A percentile compares a stretch with the other conserved stretches of the same genome.
Evolutionary conservation across 2,888 invertebrate species (phyloP).

Genomic region (Cosmopolites sordidus): DNA sequence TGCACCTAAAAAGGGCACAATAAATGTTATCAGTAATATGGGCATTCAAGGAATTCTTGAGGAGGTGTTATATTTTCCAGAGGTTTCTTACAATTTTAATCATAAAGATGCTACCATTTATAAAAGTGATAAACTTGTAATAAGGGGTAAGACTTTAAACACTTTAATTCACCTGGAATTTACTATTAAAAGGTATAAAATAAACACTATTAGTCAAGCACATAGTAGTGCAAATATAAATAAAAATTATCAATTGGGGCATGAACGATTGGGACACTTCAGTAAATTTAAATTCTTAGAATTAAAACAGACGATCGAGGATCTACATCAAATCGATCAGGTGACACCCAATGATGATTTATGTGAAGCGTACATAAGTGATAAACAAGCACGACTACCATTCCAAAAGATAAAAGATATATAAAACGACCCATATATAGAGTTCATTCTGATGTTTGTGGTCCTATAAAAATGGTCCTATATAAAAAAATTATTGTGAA

Average conservation of each 20-base stretch:
- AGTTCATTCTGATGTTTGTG: conserved; percentile 11
- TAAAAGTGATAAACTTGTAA: conserved; percentile 8
- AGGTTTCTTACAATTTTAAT: conserved; percentile 12
- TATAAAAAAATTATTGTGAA: conserved; percentile 24
- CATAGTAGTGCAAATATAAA: too few species aligned
- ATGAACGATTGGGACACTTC: conserved; percentile 22
- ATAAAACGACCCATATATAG: conserved; percentile 8
- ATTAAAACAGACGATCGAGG: conserved; percentile 10
- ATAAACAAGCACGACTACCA: too few species aligned
- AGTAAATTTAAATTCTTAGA: conserved; percentile 16
- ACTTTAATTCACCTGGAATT: conserved; percentile 4
- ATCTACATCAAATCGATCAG: conserved; percentile 12
- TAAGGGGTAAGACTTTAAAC: conserved; percentile 8
- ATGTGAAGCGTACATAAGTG: conserved; percentile 22
- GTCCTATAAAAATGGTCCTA: too few species aligned
- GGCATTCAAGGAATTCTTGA: neutral
- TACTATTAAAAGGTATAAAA: neutral
- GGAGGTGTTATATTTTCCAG: neutral
- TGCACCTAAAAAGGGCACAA: conserved; percentile 34
- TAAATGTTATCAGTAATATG: conserved; percentile 28
- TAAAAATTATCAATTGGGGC: conserved; percentile 22
- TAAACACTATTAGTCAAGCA: conserved; percentile 6
- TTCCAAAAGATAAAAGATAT: conserved; percentile 13
- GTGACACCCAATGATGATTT: conserved; percentile 11
- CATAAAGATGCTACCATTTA: conserved; percentile 4